phyloP scores from a whole-genome alignment of 2,113 vertebrate species.

The Phalacrocorax pelagicus region DNA sequence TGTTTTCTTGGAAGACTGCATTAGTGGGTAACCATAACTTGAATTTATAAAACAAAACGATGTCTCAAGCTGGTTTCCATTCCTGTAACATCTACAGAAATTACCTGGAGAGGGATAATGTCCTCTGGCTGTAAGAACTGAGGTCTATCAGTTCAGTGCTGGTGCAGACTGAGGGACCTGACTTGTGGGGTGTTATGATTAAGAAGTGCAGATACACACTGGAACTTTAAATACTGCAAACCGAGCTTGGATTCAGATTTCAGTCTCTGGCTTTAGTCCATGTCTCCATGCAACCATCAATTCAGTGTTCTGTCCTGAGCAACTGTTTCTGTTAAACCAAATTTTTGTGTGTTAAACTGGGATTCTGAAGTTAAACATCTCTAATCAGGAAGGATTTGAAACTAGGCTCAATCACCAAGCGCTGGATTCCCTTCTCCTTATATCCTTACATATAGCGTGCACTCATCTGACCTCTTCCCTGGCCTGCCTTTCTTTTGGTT shows the following conservation, averaged over 20 bases:
- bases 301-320: not conserved
- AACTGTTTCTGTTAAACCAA: not conserved
- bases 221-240: not conserved
- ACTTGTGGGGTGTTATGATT: not conserved
- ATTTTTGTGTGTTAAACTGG: not conserved
- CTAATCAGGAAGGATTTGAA: not conserved
- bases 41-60: not conserved
- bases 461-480: not conserved
- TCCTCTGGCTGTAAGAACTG: not conserved
- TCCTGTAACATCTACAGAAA: not conserved
- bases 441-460: not conserved
- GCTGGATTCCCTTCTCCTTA: not conserved
- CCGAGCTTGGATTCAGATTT: not conserved
- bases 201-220: not conserved
- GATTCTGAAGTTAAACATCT: not conserved
- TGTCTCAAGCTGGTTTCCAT: not conserved
- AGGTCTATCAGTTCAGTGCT: not conserved
- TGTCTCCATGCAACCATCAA: not conserved
- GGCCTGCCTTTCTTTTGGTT: not conserved
- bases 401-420: not conserved
- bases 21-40: not conserved
- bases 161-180: not conserved
- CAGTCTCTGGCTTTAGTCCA: not conserved
- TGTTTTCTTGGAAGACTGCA: not conserved
- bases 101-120: not conserved